phyloP scores from a whole-genome alignment of 2,888 invertebrate species.

The Ctenicera cuprea region DNA sequence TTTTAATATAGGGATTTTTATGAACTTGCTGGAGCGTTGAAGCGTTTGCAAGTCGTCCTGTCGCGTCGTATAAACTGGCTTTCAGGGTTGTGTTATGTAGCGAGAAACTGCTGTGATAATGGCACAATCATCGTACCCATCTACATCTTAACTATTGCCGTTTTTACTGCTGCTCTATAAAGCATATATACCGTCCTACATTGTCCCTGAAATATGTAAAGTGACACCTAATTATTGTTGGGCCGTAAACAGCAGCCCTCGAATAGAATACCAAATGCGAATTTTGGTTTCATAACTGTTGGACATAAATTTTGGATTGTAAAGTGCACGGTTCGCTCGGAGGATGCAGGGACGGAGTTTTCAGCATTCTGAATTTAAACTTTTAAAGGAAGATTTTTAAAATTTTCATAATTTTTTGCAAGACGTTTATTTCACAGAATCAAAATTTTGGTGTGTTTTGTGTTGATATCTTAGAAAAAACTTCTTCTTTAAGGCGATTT shows the following conservation, averaged over 20 bases:
- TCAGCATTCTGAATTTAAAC: background rate
- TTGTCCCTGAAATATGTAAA: conserved; percentile 54
- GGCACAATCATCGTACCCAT: conserved; percentile 44
- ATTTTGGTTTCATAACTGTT: conserved; percentile 59
- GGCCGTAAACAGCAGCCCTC: conserved; percentile 53
- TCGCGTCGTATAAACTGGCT: conserved; percentile 40
- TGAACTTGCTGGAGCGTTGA: conserved; percentile 30
- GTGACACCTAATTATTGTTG: conserved; percentile 56
- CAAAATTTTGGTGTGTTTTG: no score
- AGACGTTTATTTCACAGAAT: no score
- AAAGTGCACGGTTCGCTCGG: conserved; percentile 51
- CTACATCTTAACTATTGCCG: conserved; percentile 49
- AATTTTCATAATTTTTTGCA: no score
- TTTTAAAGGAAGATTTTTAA: no score
- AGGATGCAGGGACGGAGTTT: conserved; percentile 29
- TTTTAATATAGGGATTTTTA: conserved; percentile 43
- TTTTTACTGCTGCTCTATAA: conserved; percentile 48
- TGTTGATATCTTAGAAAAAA: no score
- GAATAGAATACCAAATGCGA: conserved; percentile 58
- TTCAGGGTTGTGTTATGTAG: conserved; percentile 44
- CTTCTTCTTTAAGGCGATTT: no score
- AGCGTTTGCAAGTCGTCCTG: conserved; percentile 40
- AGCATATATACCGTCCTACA: conserved; percentile 38
- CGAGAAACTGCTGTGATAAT: conserved; percentile 49
- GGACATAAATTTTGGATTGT: conserved; percentile 59